Evolutionary conservation across 2,113 vertebrate genomes (phyloP), one percentile per base, ranked within the genome.

Genomic region (Mormoops blainvillei): DNA sequence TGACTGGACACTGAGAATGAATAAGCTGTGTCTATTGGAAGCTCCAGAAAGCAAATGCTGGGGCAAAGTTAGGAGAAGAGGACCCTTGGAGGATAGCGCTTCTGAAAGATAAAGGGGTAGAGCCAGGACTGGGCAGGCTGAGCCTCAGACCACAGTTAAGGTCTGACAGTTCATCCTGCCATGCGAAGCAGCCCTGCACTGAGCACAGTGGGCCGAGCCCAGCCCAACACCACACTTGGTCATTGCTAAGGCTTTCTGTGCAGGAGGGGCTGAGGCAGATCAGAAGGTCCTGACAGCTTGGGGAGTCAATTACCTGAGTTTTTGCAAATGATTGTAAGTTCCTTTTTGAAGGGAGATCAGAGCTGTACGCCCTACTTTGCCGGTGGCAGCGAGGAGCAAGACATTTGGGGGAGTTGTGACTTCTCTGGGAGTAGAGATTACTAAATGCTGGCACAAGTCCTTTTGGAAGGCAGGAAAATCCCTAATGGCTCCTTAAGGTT

Each of bases 1-100:
- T 33, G 56, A 83, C 16, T 89, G 74, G 43, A 78, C 87, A 87
- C 45, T 58, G 77, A 83, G 67, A 52, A 16, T 52, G 81, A 70
- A 33, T 78, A 68, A 14, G 18, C 63, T 58, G 2, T 43, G 22
- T 73, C 76, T n/a, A 0, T 31, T 73, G 71, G 63, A 24, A 82
- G 45, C 19, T 80, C 28, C 43, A 80, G 74, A 93, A 89, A 74
- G 71, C 56, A 20, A 20, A 58, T 77, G n/a, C 54, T 45, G 45
- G 82, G 38, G 28, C 7, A 36, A 61, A 58, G n/a, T 58, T 41
- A 38, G 58, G 48, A 54, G 45, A 48, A 31, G 3, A 93, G 13
- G 54, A 12, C 52, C 7, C 3, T 0, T 20, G 28, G 12, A 14
- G 36, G 4, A 9, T 19, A 9, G 19, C 0, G 14, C 36, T 68